phyloP scores from a whole-genome alignment of 2,888 invertebrate species.

The Phragmatobia fuliginosa region DNA sequence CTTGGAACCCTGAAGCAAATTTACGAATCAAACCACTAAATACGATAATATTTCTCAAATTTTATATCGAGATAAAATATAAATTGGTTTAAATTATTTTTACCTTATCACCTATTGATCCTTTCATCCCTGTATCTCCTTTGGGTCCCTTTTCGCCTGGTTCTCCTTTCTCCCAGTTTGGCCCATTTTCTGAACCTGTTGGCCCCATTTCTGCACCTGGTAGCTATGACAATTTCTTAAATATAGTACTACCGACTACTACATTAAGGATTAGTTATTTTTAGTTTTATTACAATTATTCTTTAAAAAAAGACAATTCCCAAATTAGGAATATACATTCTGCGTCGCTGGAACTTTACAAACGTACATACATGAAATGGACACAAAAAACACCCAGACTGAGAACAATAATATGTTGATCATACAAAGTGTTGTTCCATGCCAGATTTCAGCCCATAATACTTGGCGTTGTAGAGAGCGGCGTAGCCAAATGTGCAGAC shows the following conservation, averaged over 20 bases:
- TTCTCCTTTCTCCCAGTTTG: slow-evolving; percentile 8
- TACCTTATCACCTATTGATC: slow-evolving; percentile 13
- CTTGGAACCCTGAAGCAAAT: not conserved
- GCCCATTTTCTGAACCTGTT: not conserved
- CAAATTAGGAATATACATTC: too few species aligned
- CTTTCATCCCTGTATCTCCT: not conserved
- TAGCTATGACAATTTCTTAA: not conserved
- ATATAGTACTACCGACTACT: not conserved
- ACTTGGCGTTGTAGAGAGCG: too few species aligned
- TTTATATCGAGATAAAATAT: not conserved
- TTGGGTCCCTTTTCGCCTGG: slow-evolving; percentile 74
- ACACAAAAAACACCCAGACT: too few species aligned
- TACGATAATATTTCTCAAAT: not conserved
- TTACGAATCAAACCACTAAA: not conserved
- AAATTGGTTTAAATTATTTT: not conserved
- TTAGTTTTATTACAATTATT: not conserved
- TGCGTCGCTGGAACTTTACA: too few species aligned
- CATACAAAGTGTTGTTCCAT: too few species aligned
- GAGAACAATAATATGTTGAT: too few species aligned
- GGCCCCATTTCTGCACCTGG: too few species aligned
- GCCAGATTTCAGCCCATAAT: too few species aligned
- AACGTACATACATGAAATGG: too few species aligned
- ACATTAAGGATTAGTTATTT: too few species aligned
- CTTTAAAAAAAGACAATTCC: too few species aligned
- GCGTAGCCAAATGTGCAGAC: too few species aligned